A percentile compares a stretch with the other conserved stretches of the same genome.
These are phyloP conservation scores for Thinocorus orbignyianus DNA, from an alignment of 2,113 vertebrate species.

Conservation along the genomic window DNA sequence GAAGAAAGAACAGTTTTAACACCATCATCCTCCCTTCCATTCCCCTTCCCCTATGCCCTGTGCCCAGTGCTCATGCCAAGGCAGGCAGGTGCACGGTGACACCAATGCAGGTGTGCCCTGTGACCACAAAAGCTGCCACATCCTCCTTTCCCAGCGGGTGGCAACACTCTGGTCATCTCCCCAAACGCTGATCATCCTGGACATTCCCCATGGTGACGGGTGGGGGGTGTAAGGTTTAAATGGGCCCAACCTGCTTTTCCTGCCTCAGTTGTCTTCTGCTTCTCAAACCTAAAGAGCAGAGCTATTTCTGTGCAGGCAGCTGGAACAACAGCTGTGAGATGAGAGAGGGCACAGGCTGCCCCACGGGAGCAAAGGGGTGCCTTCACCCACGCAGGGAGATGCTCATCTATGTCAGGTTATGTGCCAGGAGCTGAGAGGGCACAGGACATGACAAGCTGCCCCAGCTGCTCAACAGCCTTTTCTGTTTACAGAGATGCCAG, in stretches of 20 bases:
- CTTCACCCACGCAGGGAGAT: not conserved
- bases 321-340: not conserved
- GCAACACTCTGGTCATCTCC: not conserved
- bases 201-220: too few relatives aligned
- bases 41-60: not conserved
- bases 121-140: not conserved
- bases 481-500: not conserved
- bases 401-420: not conserved
- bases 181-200: not conserved
- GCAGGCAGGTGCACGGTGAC: not conserved
- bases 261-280: rapidly evolving
- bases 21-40: not conserved
- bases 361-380: not conserved
- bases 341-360: not conserved
- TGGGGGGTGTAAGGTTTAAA: not conserved
- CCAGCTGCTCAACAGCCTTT: not conserved
- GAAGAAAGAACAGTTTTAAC: not conserved
- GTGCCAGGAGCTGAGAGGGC: not conserved
- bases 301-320: not conserved
- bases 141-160: not conserved
- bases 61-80: not conserved
- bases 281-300: not conserved
- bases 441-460: not conserved
- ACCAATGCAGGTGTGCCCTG: not conserved
- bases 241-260: not conserved